Percentiles rank a stretch among this genome's conserved stretches.
Evolutionary conservation across 2,888 invertebrate genomes (phyloP).

Genomic region (Strigamia maritima): DNA sequence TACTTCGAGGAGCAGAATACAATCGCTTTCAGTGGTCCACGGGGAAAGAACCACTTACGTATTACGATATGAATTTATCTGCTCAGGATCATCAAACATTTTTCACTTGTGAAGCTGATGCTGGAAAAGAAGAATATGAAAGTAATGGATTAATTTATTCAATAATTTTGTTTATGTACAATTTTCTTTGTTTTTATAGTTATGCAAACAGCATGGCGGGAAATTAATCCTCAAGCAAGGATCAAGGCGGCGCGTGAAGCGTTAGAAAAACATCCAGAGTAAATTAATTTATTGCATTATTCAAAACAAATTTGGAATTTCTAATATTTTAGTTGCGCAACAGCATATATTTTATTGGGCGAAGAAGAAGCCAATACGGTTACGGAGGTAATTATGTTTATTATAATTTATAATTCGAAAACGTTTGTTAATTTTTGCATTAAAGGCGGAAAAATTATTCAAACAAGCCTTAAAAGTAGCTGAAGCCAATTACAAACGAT

Average conservation of each 20-base stretch:
- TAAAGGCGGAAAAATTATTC: constrained; percentile 69
- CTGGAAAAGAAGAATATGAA: constrained; percentile 82
- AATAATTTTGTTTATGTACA: background rate
- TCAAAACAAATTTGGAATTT: background rate
- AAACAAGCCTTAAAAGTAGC: constrained; percentile 80
- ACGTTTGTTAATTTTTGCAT: too few species aligned
- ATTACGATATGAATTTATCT: constrained; percentile 98
- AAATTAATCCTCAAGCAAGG: constrained; percentile 83
- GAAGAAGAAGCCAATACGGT: constrained; percentile 96
- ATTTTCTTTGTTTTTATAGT: constrained; percentile 53
- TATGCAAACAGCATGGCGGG: constrained; percentile 96
- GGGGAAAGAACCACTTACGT: constrained; percentile 90
- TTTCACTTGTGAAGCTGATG: constrained; percentile 87
- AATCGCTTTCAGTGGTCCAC: constrained; percentile 88
- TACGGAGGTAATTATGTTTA: constrained; percentile 59
- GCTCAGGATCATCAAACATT: constrained; percentile 98
- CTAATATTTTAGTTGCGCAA: constrained; percentile 65
- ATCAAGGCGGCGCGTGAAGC: constrained; percentile 89
- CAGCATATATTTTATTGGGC: constrained; percentile 89
- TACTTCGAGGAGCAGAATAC: constrained; percentile 95
- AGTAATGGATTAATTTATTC: constrained; percentile 54
- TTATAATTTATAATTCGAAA: too few species aligned
- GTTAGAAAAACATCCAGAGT: constrained; percentile 76
- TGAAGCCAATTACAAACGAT: constrained; percentile 73
- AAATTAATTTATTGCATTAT: constrained; percentile 44